These are phyloP conservation scores for Pundamilia nyererei DNA, from an alignment of 2,113 vertebrate genomes.

Conservation along the genomic window DNA sequence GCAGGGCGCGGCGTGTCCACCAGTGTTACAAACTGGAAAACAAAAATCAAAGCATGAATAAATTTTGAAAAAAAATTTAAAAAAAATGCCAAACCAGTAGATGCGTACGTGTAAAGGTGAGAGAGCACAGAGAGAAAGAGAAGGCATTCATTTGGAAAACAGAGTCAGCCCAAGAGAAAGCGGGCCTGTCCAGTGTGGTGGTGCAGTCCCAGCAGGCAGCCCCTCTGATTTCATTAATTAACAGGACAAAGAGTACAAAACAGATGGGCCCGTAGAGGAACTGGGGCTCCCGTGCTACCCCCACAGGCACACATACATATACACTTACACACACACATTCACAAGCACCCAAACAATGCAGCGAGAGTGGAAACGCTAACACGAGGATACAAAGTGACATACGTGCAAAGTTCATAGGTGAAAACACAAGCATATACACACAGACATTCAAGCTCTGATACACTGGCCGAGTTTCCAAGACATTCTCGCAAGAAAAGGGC, in stretches of 20 bases:
- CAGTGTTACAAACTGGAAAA: constrained; percentile 63
- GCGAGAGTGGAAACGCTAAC: constrained; percentile 5
- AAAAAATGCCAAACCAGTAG: constrained; percentile 8
- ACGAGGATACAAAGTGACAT: background rate
- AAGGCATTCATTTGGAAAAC: constrained; percentile 60
- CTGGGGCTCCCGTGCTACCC: constrained; percentile 51
- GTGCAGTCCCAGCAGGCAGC: constrained; percentile 68
- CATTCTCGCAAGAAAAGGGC: constrained; percentile 26
- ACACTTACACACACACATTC: background rate
- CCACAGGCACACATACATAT: constrained; percentile 35
- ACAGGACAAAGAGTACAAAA: constrained; percentile 75
- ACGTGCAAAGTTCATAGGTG: background rate
- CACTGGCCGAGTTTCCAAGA: constrained; percentile 6
- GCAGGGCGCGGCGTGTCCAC: constrained; percentile 46
- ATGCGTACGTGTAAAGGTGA: background rate
- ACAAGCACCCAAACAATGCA: background rate
- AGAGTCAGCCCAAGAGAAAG: constrained; percentile 60
- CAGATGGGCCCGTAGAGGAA: constrained; percentile 70
- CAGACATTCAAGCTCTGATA: background rate
- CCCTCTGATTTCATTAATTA: constrained; percentile 76
- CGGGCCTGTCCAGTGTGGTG: constrained; percentile 59
- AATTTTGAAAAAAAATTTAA: background rate
- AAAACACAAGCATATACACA: background rate
- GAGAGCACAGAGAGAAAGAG: constrained; percentile 21
- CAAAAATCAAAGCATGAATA: constrained; percentile 15